phyloP scores from a whole-genome alignment of 2,888 invertebrate genomes.

The Nematopogon swammerdamellus region DNA sequence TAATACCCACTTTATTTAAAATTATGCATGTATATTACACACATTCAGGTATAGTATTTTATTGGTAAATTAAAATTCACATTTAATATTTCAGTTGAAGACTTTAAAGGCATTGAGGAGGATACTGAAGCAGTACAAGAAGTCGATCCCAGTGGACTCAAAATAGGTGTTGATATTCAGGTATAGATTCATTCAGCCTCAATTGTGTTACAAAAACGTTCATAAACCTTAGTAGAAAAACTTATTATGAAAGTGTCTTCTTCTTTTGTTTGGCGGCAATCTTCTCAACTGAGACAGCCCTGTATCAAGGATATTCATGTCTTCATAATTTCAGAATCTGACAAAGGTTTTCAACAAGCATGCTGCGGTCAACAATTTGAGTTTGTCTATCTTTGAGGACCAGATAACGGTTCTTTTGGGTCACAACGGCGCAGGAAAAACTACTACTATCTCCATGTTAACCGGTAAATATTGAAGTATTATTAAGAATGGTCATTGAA shows the following conservation, averaged over 20 bases:
- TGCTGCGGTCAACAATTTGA: constrained; percentile 64
- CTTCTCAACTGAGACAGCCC: too few relatives aligned
- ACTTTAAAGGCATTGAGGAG: constrained; percentile 15
- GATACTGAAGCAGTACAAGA: constrained; percentile 46
- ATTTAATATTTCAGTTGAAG: constrained; percentile 11
- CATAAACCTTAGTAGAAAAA: too few relatives aligned
- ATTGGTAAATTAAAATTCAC: constrained; percentile 5
- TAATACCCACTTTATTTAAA: too few relatives aligned
- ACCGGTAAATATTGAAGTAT: too few relatives aligned
- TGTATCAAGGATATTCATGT: too few relatives aligned
- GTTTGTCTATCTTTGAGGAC: constrained; percentile 81
- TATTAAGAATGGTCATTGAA: too few relatives aligned
- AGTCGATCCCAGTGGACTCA: constrained; percentile 41
- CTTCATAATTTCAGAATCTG: constrained; percentile 59
- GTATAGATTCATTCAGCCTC: too few relatives aligned
- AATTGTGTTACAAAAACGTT: too few relatives aligned
- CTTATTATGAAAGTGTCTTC: neutral
- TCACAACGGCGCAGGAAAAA: constrained; percentile 88
- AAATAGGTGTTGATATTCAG: constrained; percentile 27
- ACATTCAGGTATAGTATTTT: too few relatives aligned
- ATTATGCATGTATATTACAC: too few relatives aligned
- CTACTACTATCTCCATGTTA: constrained; percentile 91
- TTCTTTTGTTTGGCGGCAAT: too few relatives aligned
- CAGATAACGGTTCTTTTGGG: constrained; percentile 76
- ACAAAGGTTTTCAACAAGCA: constrained; percentile 60